phyloP scores from a whole-genome alignment of 2,888 invertebrate species.

The Drosophila mimetica region DNA sequence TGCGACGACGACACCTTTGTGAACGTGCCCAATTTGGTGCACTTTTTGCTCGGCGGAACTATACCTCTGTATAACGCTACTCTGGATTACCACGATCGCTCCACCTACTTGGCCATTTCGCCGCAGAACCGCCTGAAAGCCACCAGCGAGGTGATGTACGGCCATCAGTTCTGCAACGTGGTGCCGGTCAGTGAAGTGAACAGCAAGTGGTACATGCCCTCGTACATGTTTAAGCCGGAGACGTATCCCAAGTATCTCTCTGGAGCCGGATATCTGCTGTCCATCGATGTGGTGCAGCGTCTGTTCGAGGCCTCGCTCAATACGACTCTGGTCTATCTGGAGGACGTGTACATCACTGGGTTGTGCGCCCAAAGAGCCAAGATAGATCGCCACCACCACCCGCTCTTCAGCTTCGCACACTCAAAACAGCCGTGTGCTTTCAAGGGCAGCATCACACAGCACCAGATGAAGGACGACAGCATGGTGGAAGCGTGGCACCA shows the following conservation, averaged over 20 bases:
- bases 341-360: constrained; percentile 92
- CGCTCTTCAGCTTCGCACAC: constrained; percentile 86
- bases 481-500: constrained; percentile 84
- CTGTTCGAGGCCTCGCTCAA: constrained; percentile 88
- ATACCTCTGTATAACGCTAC: constrained; percentile 84
- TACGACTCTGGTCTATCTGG: constrained; percentile 90
- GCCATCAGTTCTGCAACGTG: constrained; percentile 91
- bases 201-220: constrained; percentile 94
- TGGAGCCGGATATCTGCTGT: constrained; percentile 92
- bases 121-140: constrained; percentile 77
- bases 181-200: constrained; percentile 89
- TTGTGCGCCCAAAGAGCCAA: constrained; percentile 87
- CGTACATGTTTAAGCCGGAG: constrained; percentile 90
- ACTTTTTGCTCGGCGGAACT: constrained; percentile 85
- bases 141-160: constrained; percentile 87
- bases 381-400: constrained; percentile 87
- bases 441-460: constrained; percentile 86
- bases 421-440: constrained; percentile 85
- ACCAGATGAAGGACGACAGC: constrained; percentile 85
- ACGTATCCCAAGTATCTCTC: constrained; percentile 92
- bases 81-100: constrained; percentile 77
- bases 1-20: constrained; percentile 95
- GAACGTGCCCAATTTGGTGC: constrained; percentile 89
- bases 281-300: constrained; percentile 87
- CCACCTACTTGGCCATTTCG: constrained; percentile 72